Conservation (phyloP, 2,888 invertebrate species). For the Pseudococcus jackbeardsleyi region DNA sequence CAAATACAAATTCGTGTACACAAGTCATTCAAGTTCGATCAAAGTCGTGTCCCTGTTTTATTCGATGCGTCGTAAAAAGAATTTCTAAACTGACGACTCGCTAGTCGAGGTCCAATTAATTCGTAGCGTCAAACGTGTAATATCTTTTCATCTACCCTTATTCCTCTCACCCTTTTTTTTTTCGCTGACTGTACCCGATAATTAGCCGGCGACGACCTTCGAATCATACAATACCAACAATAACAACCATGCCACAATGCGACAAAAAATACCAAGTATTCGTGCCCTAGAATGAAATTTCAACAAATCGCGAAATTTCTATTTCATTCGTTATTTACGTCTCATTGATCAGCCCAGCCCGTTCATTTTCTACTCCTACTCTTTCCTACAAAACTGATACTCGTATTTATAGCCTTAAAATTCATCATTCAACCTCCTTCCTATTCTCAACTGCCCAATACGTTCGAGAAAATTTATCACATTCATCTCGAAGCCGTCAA, state of each 20-base stretch:
- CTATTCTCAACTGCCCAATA: too few relatives aligned
- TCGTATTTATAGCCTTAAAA: neutral
- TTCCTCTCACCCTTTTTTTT: neutral
- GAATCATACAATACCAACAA: neutral
- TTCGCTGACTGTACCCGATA: neutral
- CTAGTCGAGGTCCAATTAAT: neutral
- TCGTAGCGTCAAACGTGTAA: neutral
- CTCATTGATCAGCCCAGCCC: neutral
- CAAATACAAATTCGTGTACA: neutral
- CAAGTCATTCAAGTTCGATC: constrained; percentile 6
- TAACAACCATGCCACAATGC: neutral
- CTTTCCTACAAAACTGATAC: too few relatives aligned
- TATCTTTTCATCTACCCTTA: neutral
- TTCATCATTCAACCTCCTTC: neutral
- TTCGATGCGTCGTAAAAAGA: constrained; percentile 13
- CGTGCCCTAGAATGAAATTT: neutral
- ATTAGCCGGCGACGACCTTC: neutral
- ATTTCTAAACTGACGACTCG: neutral
- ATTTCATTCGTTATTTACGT: neutral
- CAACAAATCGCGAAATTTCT: neutral
- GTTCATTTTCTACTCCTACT: neutral
- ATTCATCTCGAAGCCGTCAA: neutral
- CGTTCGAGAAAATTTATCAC: neutral
- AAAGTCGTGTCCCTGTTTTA: constrained; percentile 14
- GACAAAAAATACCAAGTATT: too few relatives aligned